phyloP scores from a whole-genome alignment of 2,113 vertebrate genomes.

The Pitta sordida region DNA sequence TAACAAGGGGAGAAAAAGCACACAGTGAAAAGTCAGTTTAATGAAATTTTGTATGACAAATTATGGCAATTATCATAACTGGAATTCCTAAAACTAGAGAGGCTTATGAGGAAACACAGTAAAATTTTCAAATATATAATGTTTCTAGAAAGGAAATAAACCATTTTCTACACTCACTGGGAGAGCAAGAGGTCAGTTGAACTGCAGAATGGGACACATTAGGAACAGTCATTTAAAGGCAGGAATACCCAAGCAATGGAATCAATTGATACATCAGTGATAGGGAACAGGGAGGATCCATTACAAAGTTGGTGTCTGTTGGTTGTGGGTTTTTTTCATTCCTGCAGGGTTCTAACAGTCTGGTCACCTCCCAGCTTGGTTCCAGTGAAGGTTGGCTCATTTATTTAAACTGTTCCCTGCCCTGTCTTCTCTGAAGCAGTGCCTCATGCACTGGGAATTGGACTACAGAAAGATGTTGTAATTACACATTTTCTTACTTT shows the following conservation, averaged over 20 bases:
- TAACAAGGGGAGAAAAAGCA: background rate
- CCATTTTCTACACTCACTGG: background rate
- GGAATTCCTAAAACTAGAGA: constrained; percentile 32
- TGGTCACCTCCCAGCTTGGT: background rate
- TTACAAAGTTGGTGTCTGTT: background rate
- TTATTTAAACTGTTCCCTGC: background rate
- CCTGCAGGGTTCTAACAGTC: background rate
- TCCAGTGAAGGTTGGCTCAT: background rate
- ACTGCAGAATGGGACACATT: background rate
- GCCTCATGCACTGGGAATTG: background rate
- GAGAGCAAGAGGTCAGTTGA: background rate
- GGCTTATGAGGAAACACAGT: background rate
- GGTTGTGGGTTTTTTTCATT: background rate
- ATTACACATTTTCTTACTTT: background rate
- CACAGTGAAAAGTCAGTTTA: constrained; percentile 61
- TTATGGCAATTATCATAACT: background rate
- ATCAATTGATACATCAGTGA: background rate
- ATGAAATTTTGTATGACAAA: constrained; percentile 49
- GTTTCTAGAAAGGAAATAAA: constrained; percentile 15
- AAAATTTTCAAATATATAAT: background rate
- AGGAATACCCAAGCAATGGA: background rate
- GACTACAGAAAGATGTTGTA: background rate
- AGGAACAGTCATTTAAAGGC: background rate
- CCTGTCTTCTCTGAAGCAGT: background rate
- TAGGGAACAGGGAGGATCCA: background rate